phyloP scores from a whole-genome alignment of 2,888 invertebrate genomes.

The Agrotis exclamationis region DNA sequence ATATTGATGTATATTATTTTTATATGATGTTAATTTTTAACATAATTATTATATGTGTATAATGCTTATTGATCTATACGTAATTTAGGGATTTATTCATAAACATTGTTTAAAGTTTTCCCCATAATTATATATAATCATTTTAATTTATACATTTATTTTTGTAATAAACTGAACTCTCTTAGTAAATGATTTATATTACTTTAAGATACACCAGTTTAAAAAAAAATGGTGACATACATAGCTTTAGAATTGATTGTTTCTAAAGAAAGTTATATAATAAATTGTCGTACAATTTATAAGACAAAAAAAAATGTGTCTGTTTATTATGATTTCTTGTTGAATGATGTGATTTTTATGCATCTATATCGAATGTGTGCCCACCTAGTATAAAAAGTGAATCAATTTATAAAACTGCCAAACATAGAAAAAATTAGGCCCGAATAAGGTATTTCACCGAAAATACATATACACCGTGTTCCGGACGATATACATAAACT shows the following conservation, averaged over 20 bases:
- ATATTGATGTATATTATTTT: conserved; percentile 41
- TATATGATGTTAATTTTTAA: conserved; percentile 37
- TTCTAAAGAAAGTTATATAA: neutral
- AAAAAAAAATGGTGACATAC: neutral
- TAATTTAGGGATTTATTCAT: neutral
- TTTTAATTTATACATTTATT: conserved; percentile 1
- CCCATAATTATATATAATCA: too few relatives aligned
- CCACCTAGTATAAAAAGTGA: conserved; percentile 22
- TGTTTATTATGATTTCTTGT: neutral
- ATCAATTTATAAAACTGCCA: conserved; percentile 1
- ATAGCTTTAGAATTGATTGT: neutral
- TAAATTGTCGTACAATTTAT: conserved; percentile 2
- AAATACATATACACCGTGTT: too few relatives aligned
- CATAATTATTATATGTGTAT: conserved; percentile 17
- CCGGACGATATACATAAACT: too few relatives aligned
- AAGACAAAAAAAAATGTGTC: too few relatives aligned
- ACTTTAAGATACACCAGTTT: neutral
- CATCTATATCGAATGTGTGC: conserved; percentile 37
- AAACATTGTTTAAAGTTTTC: too few relatives aligned
- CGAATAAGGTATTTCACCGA: too few relatives aligned
- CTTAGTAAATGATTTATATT: neutral
- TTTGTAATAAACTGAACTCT: conserved; percentile 7
- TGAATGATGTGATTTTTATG: conserved; percentile 10
- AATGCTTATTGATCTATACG: conserved; percentile 13
- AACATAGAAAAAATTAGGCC: neutral